These are phyloP conservation scores for Stichopus chloronotus DNA, from an alignment of 35 echinoderm and acorn worm genomes.

Conservation along the genomic window DNA sequence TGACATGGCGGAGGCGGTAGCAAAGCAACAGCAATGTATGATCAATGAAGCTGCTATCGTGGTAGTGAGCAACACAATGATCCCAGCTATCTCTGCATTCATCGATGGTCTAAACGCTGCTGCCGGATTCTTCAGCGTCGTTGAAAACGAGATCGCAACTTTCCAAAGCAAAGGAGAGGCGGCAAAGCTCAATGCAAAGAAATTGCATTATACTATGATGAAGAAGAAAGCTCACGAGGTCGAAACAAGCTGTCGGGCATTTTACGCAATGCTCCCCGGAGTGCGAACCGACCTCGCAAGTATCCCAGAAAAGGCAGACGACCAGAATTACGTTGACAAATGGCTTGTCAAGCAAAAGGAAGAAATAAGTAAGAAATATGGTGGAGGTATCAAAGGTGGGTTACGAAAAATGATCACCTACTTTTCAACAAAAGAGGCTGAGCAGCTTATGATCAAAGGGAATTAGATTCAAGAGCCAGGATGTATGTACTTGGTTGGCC, in stretches of 20 bases:
- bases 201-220: constrained; percentile 28
- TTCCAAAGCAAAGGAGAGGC: constrained; percentile 37
- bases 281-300: constrained; percentile 32
- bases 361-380: constrained; percentile 27
- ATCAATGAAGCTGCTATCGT: constrained; percentile 2
- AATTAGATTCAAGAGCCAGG: too few species aligned
- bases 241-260: neutral
- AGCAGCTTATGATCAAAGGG: constrained; percentile 19
- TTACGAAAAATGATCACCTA: neutral
- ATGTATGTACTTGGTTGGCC: neutral
- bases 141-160: constrained; percentile 1
- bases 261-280: neutral
- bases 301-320: neutral
- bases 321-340: constrained; percentile 39
- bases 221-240: constrained; percentile 19
- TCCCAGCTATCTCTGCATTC: constrained; percentile 44
- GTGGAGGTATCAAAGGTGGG: neutral
- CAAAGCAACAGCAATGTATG: neutral
- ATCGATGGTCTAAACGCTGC: neutral
- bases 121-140: constrained; percentile 43
- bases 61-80: constrained; percentile 17
- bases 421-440: neutral
- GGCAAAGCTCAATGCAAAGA: neutral
- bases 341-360: constrained; percentile 24
- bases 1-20: constrained; percentile 27